Base-by-base conservation (phyloP, 2,797 vertebrate genomes). In the Hyperoplus immaculatus region DNA sequence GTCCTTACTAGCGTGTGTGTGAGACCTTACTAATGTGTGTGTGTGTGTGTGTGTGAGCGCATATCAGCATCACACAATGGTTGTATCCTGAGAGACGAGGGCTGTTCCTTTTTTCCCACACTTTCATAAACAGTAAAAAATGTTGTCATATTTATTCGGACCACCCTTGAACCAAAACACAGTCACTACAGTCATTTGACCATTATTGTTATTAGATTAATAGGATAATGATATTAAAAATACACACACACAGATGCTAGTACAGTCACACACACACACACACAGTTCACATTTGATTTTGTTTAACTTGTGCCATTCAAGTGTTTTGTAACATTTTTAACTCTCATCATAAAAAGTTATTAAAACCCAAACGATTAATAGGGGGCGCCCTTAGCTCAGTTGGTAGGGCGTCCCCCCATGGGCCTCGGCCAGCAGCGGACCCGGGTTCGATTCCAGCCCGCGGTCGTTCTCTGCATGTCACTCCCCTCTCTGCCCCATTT, bases 91-190 rank as follows among this genome's bases (percentile, higher is more conserved):
- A 90, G 87, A 87, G 66, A 88, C 62, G 53, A 80, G 72, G 69
- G 72, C 53, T 72, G 63, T 83, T 92, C 83, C 83, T 67, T 82
- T 90, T 29, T 94, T 93, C 93, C 92, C 93, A 94, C 87, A 90
- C 72, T 82, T 84, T 77, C 11, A 72, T 59, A 83, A 85, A 80
- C 38, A 61, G 51, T 29, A 1, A 60, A 64, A 53, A 21, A 21
- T 86, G 69, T 59, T 89, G 62, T 74, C 21, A 21, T 21, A 21
- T 21, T 21, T 21, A 21, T 21, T 21, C 21, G 21, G 21, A 69
- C 46, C 36, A 51, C 53, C 78, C 82, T 67, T 80, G 72, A 58
- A 77, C 59, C 21, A 21, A 21, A 21, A 21, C 21, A 21, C 21
- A 21, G 21, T 21, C 21, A 21, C 67, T 65, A 62, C 39, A 79